These are phyloP conservation scores for Meghimatium bilineatum DNA, from an alignment of 2,888 invertebrate genomes.

Conservation along the genomic window DNA sequence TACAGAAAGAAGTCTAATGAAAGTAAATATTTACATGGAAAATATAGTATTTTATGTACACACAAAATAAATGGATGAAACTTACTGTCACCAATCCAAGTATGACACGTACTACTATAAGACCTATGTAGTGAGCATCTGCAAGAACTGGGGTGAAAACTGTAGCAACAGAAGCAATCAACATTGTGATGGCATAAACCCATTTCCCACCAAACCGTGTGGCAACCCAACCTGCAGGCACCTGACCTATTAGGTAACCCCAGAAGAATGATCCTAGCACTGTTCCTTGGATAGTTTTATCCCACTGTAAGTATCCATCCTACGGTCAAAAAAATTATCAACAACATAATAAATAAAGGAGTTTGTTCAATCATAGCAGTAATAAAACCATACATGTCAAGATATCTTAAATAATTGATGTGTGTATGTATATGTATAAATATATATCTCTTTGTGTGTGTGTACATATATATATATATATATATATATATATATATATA, in stretches of 20 bases:
- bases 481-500: too few species aligned
- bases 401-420: too few species aligned
- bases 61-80: neutral
- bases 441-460: too few species aligned
- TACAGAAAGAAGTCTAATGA: neutral
- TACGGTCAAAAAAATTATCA: constrained; percentile 36
- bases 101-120: constrained; percentile 64
- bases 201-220: constrained; percentile 70
- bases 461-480: neutral
- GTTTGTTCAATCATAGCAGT: too few species aligned
- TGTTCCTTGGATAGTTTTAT: constrained; percentile 64
- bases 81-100: constrained; percentile 68
- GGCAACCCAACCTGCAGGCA: constrained; percentile 73
- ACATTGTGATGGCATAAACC: constrained; percentile 68
- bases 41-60: neutral
- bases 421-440: too few species aligned
- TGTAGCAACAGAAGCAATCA: constrained; percentile 64
- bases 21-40: neutral
- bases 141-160: constrained; percentile 71
- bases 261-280: constrained; percentile 72
- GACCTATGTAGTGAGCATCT: constrained; percentile 58
- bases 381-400: too few species aligned
- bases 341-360: neutral
- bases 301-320: constrained; percentile 69
- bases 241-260: constrained; percentile 70